These are phyloP conservation scores for Syngnathus typhle DNA, from an alignment of 2,113 vertebrate genomes.

Conservation along the genomic window DNA sequence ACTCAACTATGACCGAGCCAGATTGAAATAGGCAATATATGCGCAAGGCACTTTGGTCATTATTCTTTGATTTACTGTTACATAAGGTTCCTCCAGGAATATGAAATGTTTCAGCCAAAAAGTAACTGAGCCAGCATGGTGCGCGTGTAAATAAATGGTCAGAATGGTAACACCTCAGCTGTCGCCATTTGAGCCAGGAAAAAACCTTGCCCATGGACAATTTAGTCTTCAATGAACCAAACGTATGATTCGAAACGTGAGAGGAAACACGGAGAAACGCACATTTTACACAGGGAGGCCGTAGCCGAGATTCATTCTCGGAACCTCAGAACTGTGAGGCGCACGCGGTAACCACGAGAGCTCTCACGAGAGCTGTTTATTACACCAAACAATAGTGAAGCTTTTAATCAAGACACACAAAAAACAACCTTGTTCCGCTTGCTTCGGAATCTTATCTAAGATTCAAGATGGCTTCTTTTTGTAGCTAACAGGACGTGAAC, in stretches of 20 bases:
- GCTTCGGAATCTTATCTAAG: no score
- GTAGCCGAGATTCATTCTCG: no score
- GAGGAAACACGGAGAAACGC: background rate
- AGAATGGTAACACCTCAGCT: background rate
- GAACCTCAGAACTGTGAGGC: no score
- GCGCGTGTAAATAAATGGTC: background rate
- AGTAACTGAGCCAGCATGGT: background rate
- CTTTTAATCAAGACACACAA: background rate
- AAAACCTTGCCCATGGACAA: background rate
- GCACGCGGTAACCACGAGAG: no score
- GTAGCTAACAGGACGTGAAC: background rate
- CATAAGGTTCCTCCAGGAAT: no score
- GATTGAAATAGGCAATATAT: no score
- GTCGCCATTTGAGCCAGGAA: background rate
- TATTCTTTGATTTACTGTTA: no score
- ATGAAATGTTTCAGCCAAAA: no score
- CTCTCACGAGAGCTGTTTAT: no score
- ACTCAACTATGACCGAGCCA: no score
- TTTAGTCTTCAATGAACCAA: background rate
- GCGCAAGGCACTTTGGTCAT: no score
- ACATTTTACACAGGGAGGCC: background rate
- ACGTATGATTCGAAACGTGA: background rate
- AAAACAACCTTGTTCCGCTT: background rate
- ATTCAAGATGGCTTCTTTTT: background rate
- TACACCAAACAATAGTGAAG: no score